A percentile compares a stretch with the other conserved stretches of the same genome.
Evolutionary conservation across 1,140 invertebrate genomes (phyloP).

Genomic region (Papilio glaucus): DNA sequence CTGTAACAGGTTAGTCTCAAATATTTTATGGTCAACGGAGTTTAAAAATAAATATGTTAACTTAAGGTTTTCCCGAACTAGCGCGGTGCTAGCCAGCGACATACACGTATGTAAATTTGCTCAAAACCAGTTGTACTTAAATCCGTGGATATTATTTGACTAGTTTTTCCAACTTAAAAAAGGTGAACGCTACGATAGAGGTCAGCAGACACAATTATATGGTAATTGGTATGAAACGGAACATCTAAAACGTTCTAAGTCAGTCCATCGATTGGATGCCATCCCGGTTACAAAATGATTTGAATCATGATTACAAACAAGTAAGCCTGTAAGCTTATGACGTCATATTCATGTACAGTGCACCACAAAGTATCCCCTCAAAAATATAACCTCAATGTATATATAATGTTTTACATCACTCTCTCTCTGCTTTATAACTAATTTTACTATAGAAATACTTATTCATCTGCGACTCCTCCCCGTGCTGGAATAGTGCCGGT

Average conservation of each 20-base stretch:
- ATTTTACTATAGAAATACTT: too few species aligned
- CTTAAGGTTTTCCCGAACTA: constrained; percentile 8
- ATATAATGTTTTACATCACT: too few species aligned
- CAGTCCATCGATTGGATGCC: background rate
- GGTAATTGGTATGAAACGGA: background rate
- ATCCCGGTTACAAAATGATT: too few species aligned
- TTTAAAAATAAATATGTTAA: constrained; percentile 23
- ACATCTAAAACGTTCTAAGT: background rate
- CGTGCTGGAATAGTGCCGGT: too few species aligned
- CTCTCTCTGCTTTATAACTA: too few species aligned
- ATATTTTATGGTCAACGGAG: constrained; percentile 15
- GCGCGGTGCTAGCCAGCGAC: constrained; percentile 19
- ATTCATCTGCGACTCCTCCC: too few species aligned
- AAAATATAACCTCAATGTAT: too few species aligned
- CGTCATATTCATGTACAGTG: too few species aligned
- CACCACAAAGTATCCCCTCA: too few species aligned
- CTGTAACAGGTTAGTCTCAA: background rate
- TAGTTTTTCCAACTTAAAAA: constrained; percentile 3
- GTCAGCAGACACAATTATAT: background rate
- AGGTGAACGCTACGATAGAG: constrained; percentile 8
- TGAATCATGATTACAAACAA: too few species aligned
- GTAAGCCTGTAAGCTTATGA: too few species aligned
- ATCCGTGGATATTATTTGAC: constrained; percentile 18
- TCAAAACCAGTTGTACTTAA: constrained; percentile 32
- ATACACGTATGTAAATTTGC: constrained; percentile 33